phyloP scores from a whole-genome alignment of 2,797 vertebrate species.

The Typhlichthys subterraneus region DNA sequence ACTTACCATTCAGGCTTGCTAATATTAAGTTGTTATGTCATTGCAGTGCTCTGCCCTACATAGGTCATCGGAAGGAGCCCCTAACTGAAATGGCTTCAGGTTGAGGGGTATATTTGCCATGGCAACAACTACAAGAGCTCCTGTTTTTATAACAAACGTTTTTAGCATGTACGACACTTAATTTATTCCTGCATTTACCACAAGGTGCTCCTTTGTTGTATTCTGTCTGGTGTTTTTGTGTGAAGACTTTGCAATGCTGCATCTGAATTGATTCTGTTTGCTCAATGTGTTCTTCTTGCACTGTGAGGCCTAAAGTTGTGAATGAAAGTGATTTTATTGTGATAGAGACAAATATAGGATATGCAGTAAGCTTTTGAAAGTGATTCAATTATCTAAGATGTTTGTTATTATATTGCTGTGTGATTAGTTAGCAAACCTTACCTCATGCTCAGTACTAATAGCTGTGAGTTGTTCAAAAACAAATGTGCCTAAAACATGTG shows the following conservation, averaged over 20 bases:
- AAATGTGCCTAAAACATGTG: constrained; percentile 25
- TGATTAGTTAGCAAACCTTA: too few species aligned
- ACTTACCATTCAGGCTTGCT: background rate
- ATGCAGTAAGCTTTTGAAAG: too few species aligned
- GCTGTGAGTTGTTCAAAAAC: constrained; percentile 7
- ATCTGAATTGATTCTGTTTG: constrained; percentile 4
- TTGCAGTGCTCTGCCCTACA: constrained; percentile 93
- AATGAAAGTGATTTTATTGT: too few species aligned
- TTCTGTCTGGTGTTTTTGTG: constrained; percentile 43
- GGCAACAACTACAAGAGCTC: constrained; percentile 37
- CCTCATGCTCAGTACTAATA: too few species aligned
- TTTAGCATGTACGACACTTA: constrained; percentile 26
- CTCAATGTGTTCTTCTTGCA: background rate
- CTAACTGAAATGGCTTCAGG: constrained; percentile 30
- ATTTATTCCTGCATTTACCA: constrained; percentile 56
- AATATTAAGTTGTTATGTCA: constrained; percentile 33
- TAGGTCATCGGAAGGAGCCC: constrained; percentile 51
- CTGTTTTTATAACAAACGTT: constrained; percentile 5
- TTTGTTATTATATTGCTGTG: too few species aligned
- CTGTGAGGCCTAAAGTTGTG: too few species aligned
- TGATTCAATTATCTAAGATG: too few species aligned
- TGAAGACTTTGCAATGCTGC: constrained; percentile 23
- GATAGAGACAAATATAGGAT: too few species aligned
- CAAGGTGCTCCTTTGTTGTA: constrained; percentile 10
- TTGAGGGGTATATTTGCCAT: constrained; percentile 27